Conservation (phyloP, 2,797 vertebrate genomes). For the Chelmon rostratus region DNA sequence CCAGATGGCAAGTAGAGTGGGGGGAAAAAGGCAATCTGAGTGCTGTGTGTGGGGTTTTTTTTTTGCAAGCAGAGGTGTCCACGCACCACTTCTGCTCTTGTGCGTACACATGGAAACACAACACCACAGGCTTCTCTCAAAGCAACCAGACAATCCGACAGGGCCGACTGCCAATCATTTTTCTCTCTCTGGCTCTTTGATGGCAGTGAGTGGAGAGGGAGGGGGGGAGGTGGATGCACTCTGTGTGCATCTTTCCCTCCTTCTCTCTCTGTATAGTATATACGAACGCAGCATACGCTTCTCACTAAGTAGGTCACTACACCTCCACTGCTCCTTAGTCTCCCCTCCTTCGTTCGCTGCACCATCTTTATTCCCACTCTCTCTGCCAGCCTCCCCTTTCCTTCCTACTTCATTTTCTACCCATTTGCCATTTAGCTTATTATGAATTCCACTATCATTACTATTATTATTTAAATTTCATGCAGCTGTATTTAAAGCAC, state of each 20-base stretch:
- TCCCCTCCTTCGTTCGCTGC: slow-evolving; percentile 19
- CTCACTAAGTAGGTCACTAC: slow-evolving; percentile 69
- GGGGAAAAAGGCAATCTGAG: not conserved
- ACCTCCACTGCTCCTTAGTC: slow-evolving; percentile 54
- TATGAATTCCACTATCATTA: slow-evolving; percentile 12
- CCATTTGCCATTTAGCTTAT: slow-evolving; percentile 17
- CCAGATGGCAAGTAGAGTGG: not conserved
- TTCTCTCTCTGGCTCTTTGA: not conserved
- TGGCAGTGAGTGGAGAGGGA: not conserved
- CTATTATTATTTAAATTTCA: not conserved
- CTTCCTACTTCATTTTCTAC: slow-evolving; percentile 12
- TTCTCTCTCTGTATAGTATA: slow-evolving; percentile 6
- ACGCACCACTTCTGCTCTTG: not conserved
- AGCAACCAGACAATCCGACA: slow-evolving; percentile 31
- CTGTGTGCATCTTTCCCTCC: slow-evolving; percentile 1
- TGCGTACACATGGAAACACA: slow-evolving; percentile 14
- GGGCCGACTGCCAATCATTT: slow-evolving; percentile 37
- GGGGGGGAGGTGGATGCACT: not conserved
- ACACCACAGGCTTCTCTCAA: not conserved
- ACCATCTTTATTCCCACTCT: slow-evolving; percentile 42
- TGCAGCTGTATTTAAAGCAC: not conserved
- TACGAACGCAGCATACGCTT: slow-evolving; percentile 40
- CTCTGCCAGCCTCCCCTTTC: slow-evolving; percentile 19
- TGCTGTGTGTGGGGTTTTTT: not conserved
- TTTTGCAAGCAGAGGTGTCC: not conserved